phyloP scores from a whole-genome alignment of 1,140 invertebrate species.

The Drosophila kepulauana region DNA sequence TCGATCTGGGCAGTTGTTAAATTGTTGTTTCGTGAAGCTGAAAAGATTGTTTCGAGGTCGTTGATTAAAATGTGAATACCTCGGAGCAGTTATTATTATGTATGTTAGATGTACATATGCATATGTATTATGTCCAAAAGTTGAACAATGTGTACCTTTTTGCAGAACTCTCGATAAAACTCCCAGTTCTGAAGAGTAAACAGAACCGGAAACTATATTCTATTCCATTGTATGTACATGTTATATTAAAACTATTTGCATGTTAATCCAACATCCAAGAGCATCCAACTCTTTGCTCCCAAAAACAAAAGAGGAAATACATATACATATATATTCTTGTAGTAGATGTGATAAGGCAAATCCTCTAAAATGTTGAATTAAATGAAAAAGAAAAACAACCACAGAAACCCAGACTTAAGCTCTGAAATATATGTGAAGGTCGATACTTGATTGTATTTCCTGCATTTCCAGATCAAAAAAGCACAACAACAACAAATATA shows the following conservation, averaged over 20 bases:
- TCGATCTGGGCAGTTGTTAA: neutral
- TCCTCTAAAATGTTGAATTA: conserved; percentile 3
- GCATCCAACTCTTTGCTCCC: neutral
- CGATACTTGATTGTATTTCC: conserved; percentile 9
- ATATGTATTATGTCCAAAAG: neutral
- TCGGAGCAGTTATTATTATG: neutral
- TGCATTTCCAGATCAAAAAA: conserved; percentile 8
- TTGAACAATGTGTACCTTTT: neutral
- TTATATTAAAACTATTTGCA: neutral
- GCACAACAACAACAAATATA: neutral
- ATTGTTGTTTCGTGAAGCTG: neutral
- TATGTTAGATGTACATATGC: neutral
- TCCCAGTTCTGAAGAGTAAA: neutral
- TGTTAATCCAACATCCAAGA: neutral
- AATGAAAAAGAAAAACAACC: neutral
- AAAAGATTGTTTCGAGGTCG: neutral
- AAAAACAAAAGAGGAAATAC: too few species aligned
- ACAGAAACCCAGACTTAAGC: neutral
- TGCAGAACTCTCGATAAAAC: neutral
- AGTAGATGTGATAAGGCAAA: conserved; percentile 12
- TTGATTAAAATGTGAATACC: neutral
- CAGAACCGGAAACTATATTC: neutral
- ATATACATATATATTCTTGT: neutral
- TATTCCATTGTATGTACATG: neutral
- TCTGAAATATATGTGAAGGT: neutral